Percentiles rank a stretch among this genome's conserved stretches.
Evolutionary conservation across 2,888 invertebrate genomes (phyloP).

Genomic region (Sesia apiformis): DNA sequence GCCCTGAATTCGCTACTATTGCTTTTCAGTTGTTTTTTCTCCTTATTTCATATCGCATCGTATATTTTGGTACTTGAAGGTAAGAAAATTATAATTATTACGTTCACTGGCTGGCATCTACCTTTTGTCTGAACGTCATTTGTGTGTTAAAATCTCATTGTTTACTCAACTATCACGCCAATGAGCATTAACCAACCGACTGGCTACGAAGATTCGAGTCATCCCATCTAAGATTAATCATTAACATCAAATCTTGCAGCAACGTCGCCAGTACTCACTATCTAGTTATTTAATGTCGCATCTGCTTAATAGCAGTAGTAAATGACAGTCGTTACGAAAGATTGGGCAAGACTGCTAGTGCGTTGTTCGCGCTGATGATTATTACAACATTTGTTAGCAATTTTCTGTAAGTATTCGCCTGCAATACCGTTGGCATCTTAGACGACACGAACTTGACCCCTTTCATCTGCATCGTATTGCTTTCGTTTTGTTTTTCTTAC

Average conservation of each 20-base stretch:
- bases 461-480: not conserved
- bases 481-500: no score
- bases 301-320: not conserved
- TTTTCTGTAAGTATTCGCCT: conserved; percentile 6
- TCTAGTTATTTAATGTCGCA: not conserved
- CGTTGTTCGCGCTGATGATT: not conserved
- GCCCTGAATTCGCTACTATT: no score
- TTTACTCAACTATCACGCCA: no score
- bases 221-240: not conserved
- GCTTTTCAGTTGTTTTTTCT: no score
- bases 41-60: no score
- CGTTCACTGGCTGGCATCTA: no score
- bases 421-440: conserved; percentile 10
- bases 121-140: no score
- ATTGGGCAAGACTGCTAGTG: not conserved
- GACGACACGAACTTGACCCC: conserved; percentile 14
- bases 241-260: not conserved
- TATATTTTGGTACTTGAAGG: no score
- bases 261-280: not conserved
- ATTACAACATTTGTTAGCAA: conserved; percentile 2
- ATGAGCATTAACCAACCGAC: not conserved
- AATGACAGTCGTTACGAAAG: conserved; percentile 1
- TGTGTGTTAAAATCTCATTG: no score
- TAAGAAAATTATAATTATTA: no score
- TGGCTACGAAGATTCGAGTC: not conserved